These are phyloP conservation scores for Aspidiotus rigidus DNA, from an alignment of 2,888 invertebrate genomes.

Conservation along the genomic window DNA sequence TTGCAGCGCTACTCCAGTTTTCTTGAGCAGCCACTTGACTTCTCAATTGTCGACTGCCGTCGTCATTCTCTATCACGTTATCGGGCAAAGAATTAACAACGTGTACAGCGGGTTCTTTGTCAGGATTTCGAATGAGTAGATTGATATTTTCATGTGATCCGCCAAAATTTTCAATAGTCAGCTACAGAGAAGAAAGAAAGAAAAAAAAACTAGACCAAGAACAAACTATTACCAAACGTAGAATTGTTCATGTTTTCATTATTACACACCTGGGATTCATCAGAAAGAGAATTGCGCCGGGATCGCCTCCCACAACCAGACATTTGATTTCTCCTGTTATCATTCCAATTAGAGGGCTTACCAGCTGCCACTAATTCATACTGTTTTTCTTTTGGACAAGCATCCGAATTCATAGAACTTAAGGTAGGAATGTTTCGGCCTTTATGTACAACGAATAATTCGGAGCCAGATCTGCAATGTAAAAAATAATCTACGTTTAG, in stretches of 20 bases:
- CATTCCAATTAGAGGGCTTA: conserved; percentile 77
- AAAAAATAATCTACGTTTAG: neutral
- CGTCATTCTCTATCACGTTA: conserved; percentile 5
- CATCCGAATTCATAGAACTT: conserved; percentile 51
- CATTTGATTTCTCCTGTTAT: conserved; percentile 59
- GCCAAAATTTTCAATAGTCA: conserved; percentile 87
- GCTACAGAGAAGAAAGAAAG: conserved; percentile 43
- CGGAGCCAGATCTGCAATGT: conserved; percentile 45
- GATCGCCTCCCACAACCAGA: conserved; percentile 78
- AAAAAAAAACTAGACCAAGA: neutral
- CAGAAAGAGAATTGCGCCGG: conserved; percentile 70
- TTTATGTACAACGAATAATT: conserved; percentile 72
- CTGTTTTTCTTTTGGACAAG: conserved; percentile 35
- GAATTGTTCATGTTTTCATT: neutral
- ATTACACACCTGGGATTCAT: conserved; percentile 57
- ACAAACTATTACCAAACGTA: neutral
- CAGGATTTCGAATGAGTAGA: conserved; percentile 72
- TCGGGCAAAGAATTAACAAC: conserved; percentile 45
- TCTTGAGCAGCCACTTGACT: conserved; percentile 32
- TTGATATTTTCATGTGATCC: conserved; percentile 83
- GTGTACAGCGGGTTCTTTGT: conserved; percentile 57
- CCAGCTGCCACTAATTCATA: conserved; percentile 59
- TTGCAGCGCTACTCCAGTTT: conserved; percentile 33
- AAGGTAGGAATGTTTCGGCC: conserved; percentile 69
- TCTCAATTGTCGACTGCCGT: conserved; percentile 16